Evolutionary conservation across 2,113 vertebrate genomes (phyloP).

Genomic region (Calcarius ornatus): DNA sequence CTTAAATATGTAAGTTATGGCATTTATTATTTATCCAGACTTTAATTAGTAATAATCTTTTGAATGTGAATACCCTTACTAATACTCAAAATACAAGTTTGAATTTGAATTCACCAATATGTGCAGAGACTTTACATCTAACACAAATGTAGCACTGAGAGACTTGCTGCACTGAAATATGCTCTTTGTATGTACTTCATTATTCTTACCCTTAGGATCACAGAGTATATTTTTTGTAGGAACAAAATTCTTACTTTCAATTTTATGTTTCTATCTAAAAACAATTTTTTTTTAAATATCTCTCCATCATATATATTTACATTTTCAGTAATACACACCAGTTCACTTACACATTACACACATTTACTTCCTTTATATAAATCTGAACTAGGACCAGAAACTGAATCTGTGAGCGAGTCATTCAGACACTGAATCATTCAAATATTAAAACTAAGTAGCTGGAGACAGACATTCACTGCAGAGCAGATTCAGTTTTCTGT

Average conservation of each 20-base stretch:
- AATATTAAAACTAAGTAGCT: not conserved
- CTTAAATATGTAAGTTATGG: rapidly evolving
- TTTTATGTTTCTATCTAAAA: not conserved
- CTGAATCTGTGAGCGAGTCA: not conserved
- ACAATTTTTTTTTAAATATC: not conserved
- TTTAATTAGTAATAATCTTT: not conserved
- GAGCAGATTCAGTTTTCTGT: not conserved
- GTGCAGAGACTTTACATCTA: not conserved
- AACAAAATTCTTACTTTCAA: not conserved
- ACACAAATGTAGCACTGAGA: not conserved
- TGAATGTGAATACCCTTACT: not conserved
- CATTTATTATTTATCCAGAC: not conserved
- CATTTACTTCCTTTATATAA: not conserved
- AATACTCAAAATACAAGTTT: not conserved
- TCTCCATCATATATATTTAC: not conserved
- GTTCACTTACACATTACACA: not conserved
- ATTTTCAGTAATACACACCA: rapidly evolving
- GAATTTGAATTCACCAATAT: not conserved
- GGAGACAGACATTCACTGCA: not conserved
- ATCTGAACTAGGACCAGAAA: not conserved
- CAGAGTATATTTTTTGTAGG: not conserved
- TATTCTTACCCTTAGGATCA: not conserved
- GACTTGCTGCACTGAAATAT: not conserved
- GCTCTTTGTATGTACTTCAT: not conserved
- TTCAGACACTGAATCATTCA: not conserved